These are phyloP conservation scores for Actenoides lindsayi DNA, from an alignment of 2,113 vertebrate species.

Conservation along the genomic window DNA sequence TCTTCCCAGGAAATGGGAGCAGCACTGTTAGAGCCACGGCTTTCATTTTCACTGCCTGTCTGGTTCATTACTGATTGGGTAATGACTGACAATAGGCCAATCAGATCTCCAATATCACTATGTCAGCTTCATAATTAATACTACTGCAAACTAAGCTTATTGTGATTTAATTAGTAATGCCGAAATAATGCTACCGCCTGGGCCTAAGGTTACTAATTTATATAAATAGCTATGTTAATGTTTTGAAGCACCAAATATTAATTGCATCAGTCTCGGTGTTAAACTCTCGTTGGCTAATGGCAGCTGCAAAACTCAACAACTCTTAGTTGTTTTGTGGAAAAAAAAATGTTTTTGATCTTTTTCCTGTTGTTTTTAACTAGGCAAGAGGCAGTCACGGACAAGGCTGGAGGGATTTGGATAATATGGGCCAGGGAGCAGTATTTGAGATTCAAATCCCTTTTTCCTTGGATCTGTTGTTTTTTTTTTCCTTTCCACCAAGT, in stretches of 20 bases:
- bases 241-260: conserved; percentile 69
- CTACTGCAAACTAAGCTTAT: conserved; percentile 64
- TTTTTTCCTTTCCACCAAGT: conserved; percentile 4
- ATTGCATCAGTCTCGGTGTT: conserved; percentile 46
- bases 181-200: conserved; percentile 58
- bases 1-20: not conserved
- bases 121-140: conserved; percentile 69
- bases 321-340: not conserved
- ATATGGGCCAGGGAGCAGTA: conserved; percentile 53
- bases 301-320: conserved; percentile 47
- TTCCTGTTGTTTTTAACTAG: conserved; percentile 61
- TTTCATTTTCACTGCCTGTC: conserved; percentile 38
- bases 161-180: conserved; percentile 73
- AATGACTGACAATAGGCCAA: conserved; percentile 58
- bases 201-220: conserved; percentile 71
- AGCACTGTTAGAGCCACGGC: not conserved
- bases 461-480: conserved; percentile 62
- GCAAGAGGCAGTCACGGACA: conserved; percentile 39
- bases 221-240: conserved; percentile 70
- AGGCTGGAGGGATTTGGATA: conserved; percentile 63
- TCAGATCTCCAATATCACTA: conserved; percentile 51
- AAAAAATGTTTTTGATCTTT: conserved; percentile 47
- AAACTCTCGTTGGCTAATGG: conserved; percentile 39
- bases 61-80: conserved; percentile 36
- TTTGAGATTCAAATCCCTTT: conserved; percentile 69